Evolutionary conservation across 2,888 invertebrate genomes (phyloP).

Genomic region (Perizoma flavofasciatum): DNA sequence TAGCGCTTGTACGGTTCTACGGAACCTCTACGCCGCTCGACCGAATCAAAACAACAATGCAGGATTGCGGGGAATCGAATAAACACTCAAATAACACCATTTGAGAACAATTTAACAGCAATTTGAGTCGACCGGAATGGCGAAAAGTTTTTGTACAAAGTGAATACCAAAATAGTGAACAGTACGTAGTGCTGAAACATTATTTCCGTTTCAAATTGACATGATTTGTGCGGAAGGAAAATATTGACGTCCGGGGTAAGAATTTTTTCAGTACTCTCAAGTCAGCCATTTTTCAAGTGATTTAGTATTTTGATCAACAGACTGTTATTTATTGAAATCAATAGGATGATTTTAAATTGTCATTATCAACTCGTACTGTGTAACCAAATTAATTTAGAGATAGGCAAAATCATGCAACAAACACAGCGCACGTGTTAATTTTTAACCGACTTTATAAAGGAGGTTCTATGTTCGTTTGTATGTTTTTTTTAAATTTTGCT

Average conservation of each 20-base stretch:
- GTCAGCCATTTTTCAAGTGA: not conserved
- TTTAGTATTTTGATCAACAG: too few relatives aligned
- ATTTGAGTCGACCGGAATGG: constrained; percentile 12
- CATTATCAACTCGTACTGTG: too few relatives aligned
- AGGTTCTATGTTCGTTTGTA: too few relatives aligned
- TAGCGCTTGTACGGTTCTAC: constrained; percentile 57
- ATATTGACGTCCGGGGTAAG: constrained; percentile 29
- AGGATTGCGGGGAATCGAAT: constrained; percentile 42
- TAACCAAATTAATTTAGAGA: too few relatives aligned
- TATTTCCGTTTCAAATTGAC: constrained; percentile 22
- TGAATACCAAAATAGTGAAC: constrained; percentile 8
- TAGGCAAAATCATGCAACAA: too few relatives aligned
- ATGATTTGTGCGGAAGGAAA: constrained; percentile 22
- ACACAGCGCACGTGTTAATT: too few relatives aligned
- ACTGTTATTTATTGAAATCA: too few relatives aligned
- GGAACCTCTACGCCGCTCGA: constrained; percentile 45
- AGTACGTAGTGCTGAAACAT: constrained; percentile 17
- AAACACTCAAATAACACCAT: constrained; percentile 35
- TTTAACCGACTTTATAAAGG: too few relatives aligned
- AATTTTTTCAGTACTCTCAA: constrained; percentile 7
- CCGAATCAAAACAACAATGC: constrained; percentile 39
- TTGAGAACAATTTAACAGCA: constrained; percentile 12
- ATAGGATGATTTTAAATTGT: too few relatives aligned
- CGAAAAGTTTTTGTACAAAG: constrained; percentile 20
- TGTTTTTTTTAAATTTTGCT: too few relatives aligned